A percentile compares a stretch with the other conserved stretches of the same genome.
These are phyloP conservation scores for Chelon labrosus DNA, from an alignment of 2,797 vertebrate genomes.

Conservation along the genomic window DNA sequence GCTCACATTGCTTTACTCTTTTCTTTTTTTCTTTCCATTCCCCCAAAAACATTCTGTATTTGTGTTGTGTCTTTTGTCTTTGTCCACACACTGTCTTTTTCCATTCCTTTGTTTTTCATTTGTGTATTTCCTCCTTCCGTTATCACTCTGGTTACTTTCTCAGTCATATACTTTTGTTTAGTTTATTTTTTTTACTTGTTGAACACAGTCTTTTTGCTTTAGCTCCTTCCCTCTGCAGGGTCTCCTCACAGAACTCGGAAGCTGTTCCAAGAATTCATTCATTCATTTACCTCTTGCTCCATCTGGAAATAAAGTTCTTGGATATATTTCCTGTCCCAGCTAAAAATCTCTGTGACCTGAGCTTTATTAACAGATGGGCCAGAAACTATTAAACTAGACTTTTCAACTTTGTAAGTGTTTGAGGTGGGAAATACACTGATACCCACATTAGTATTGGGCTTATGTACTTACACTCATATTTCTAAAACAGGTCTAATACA, in stretches of 20 bases:
- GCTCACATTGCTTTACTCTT: slow-evolving; percentile 17
- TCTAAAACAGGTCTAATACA: too few species aligned
- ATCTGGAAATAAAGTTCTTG: not conserved
- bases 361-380: not conserved
- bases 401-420: too few species aligned
- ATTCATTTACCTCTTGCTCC: not conserved
- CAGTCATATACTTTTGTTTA: slow-evolving; percentile 11
- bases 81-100: slow-evolving; percentile 27
- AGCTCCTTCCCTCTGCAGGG: not conserved
- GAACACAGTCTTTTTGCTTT: not conserved
- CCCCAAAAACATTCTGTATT: not conserved
- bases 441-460: too few species aligned
- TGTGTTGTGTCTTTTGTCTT: slow-evolving; percentile 19
- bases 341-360: not conserved
- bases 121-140: not conserved
- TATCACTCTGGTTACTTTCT: slow-evolving; percentile 9
- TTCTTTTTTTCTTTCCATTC: slow-evolving; percentile 5
- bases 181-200: slow-evolving; percentile 7
- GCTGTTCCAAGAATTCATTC: too few species aligned
- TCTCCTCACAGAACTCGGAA: not conserved
- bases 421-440: too few species aligned
- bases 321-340: not conserved
- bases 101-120: slow-evolving; percentile 25
- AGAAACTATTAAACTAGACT: not conserved
- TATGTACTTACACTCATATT: too few species aligned